Percentiles rank a stretch among this genome's conserved stretches.
phyloP scores from a whole-genome alignment of 2,113 vertebrate genomes.

The Cairina moschata region DNA sequence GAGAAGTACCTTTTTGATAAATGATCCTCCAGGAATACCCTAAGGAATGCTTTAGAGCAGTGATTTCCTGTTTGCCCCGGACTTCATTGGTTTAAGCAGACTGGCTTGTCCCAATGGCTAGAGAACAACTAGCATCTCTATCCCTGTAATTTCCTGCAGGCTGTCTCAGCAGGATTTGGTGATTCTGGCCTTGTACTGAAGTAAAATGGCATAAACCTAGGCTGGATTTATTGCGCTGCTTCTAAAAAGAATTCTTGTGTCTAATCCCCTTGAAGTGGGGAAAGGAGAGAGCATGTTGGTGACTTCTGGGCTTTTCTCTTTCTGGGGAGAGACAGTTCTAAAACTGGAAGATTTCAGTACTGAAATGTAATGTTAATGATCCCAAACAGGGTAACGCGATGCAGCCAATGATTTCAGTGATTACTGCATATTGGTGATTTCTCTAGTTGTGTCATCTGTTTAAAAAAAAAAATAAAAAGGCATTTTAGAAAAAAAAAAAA shows the following conservation, averaged over 20 bases:
- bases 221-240: conserved; percentile 11
- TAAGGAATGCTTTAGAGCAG: conserved; percentile 16
- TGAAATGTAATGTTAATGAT: background rate
- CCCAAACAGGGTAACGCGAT: background rate
- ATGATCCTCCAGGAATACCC: background rate
- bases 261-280: background rate
- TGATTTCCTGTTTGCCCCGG: conserved; percentile 39
- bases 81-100: background rate
- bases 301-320: background rate
- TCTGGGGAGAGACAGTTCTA: background rate
- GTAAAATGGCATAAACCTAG: conserved; percentile 16
- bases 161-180: conserved; percentile 35
- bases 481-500: background rate
- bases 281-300: background rate
- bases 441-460: background rate
- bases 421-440: background rate
- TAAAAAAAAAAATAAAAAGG: background rate
- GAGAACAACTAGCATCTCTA: conserved; percentile 21
- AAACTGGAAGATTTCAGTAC: background rate
- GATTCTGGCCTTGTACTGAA: background rate
- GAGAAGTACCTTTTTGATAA: conserved; percentile 5
- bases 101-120: background rate
- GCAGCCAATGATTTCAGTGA: background rate
- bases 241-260: conserved; percentile 26
- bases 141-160: conserved; percentile 53